Base-by-base conservation (phyloP, 1,140 invertebrate genomes). In the Teleogryllus occipitalis region DNA sequence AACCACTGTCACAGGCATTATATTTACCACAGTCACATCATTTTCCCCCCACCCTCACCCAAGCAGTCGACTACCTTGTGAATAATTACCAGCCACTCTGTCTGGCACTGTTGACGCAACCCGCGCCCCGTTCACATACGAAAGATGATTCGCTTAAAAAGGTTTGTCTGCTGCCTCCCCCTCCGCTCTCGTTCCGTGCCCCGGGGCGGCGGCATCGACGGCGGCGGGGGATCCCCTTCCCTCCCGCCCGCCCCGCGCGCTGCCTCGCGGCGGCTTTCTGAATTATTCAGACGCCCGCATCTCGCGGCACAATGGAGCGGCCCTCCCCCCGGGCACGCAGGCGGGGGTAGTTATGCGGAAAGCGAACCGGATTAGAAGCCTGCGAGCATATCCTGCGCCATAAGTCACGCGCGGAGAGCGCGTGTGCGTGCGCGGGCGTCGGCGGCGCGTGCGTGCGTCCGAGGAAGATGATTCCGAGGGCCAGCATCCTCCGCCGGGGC, bases 81-180 rank as follows among this genome's bases (percentile, higher is more conserved):
- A 65, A 65, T 65, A 65, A 65, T 65, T 65, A 65, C 54, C 54
- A 65, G 54, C 54, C 54, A 65, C 54, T 65, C 54, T 65, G 54
- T 65, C 54, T 65, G 18, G 54, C 54, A 18, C 54, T 65, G 54
- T 65, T 65, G 54, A 65, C 54, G 18, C 54, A 65, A 65, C 54
- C 54, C 54, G 54, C 54, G 10, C 18, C 54, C 54, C 54, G 10
- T 65, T 65, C 54, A 65, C 54, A 65, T 65, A 65, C 54, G 54
- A 65, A 65, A 65, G 54, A 65, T 65, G 54, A 65, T 65, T 65
- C 54, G 54, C 18, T 65, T 65, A 65, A 65, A 65, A 65, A 65
- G 54, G 54, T 65, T 65, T 65, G 54, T 65, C 54, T 65, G 54
- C 54, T 65, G 54, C 54, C 18, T 65, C 54, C 18, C 18, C 54